A percentile compares a stretch with the other conserved stretches of the same genome.
Evolutionary conservation across 2,888 invertebrate genomes (phyloP).

Genomic region (Monopis laevigella): DNA sequence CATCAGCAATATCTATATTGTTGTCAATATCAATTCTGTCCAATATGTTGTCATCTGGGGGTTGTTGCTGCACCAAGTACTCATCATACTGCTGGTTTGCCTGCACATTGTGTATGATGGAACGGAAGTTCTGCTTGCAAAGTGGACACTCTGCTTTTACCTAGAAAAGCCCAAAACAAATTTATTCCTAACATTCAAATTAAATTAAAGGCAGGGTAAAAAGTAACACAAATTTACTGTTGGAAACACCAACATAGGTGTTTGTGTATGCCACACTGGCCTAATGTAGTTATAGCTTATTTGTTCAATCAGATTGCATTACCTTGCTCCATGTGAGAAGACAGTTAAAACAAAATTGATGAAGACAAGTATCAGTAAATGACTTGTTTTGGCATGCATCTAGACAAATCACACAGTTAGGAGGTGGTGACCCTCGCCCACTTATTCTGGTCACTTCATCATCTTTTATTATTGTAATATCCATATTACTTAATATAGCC

Average conservation of each 20-base stretch:
- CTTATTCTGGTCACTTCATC: neutral
- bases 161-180: constrained; percentile 46
- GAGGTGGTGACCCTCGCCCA: constrained; percentile 58
- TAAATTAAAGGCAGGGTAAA: neutral
- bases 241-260: neutral
- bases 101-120: constrained; percentile 92
- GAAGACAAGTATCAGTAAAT: constrained; percentile 91
- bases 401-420: constrained; percentile 93
- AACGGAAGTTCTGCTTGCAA: constrained; percentile 91
- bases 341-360: constrained; percentile 94
- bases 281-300: neutral
- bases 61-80: constrained; percentile 64
- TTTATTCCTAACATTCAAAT: no score
- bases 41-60: neutral
- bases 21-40: constrained; percentile 35
- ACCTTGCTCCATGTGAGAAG: constrained; percentile 94
- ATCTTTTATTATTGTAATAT: neutral
- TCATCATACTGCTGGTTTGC: constrained; percentile 90
- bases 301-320: constrained; percentile 15
- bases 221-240: neutral
- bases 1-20: constrained; percentile 19
- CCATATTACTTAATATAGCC: neutral
- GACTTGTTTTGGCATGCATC: constrained; percentile 88
- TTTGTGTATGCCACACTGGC: neutral
- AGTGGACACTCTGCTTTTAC: constrained; percentile 94